Base-by-base conservation (phyloP, 2,797 vertebrate genomes). In the Pachyuromys duprasi region DNA sequence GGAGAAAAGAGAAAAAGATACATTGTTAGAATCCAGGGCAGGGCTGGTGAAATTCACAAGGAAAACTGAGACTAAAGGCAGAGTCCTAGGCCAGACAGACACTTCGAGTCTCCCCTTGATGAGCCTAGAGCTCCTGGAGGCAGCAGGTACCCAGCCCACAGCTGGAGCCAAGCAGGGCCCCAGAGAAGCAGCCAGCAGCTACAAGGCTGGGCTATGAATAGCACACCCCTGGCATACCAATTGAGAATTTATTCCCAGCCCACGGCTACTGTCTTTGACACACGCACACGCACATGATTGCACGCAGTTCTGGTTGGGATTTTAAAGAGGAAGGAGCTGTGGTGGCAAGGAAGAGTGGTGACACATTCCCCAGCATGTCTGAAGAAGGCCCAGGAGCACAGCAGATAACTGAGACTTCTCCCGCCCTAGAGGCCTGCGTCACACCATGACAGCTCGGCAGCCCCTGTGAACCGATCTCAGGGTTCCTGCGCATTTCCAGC, bases 181-280 rank as follows among this genome's bases (percentile, higher is more conserved):
- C 75, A 17, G 69, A 17, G 69, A 79, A 60, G 83, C 84, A 69
- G 33, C 62, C 86, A 86, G 90, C 42, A 33, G 95, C 86, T 80
- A 72, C 39, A 74, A 57, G 89, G 84, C 81, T 72, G n/a, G 12
- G 62, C 80, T 94, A 78, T 80, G 86, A 89, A 91, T 88, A 90
- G 76, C 79, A 67, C 49, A 60, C 45, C 94, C 60, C 70, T 22
- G 65, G 62, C 84, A 42, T 18, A 65, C 26, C 72, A 65, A 78
- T 3, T 8, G 20, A 67, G n/a, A 63, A 45, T 82, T 86, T 93
- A 75, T 87, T 93, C 95, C 81, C 78, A 80, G 78, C 89, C 93
- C 33, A 65, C 42, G 84, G 80, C 93, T 89, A 79, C 70, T 65
- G 75, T 49, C 49, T 49, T 49, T 49, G 9, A 49, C 49, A 49